Base-by-base conservation (phyloP, 1,140 invertebrate species). In the Metopolophium dirhodum region DNA sequence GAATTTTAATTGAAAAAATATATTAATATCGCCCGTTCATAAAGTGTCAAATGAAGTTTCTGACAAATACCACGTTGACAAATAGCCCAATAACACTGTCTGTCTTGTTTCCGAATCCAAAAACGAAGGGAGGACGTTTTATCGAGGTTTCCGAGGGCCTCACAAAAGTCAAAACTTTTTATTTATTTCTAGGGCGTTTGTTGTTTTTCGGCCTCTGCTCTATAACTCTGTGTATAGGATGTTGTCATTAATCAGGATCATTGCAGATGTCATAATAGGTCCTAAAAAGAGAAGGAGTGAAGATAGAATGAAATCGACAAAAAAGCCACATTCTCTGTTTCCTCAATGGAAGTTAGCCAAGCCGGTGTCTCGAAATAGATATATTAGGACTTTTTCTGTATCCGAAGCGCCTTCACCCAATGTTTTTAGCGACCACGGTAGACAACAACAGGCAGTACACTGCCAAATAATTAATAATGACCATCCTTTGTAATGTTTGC, bases 401-500 rank as follows among this genome's bases (percentile, higher is more conserved):
- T 89, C 35, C 51, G 51, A 89, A 89, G 85, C 14, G 45, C 11
- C 47, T 49, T 49, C 47, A 8, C 45, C 86, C 86, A 49, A 54
- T 37, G 88, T 89, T 89, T 92, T 82, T 92, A 92, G 91, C 68
- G 30, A 82, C 91, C 30, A 20, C 20, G 7, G 41, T 83, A 47
- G 77, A 82, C 91, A 83, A 92, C 61, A 51, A 82, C 68, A 77
- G 91, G 22, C 68, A 51, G 11, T 26, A 30, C 14, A 30, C 68
- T 92, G 91, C 91, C 91, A 92, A 92, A 92, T 92, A 82, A 92
- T 92, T 92, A 92, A 92, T 92, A 92, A 89, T 57, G 88, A 54
- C 88, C 51, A 57, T 89, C 51, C 51, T 89, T 89, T 89, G 88
- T 89, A 23, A 54, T 57, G 51, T 57, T 37, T 49, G 51, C 49